These are phyloP conservation scores for Drosophila pegasa DNA, from an alignment of 2,888 invertebrate species.

Conservation along the genomic window DNA sequence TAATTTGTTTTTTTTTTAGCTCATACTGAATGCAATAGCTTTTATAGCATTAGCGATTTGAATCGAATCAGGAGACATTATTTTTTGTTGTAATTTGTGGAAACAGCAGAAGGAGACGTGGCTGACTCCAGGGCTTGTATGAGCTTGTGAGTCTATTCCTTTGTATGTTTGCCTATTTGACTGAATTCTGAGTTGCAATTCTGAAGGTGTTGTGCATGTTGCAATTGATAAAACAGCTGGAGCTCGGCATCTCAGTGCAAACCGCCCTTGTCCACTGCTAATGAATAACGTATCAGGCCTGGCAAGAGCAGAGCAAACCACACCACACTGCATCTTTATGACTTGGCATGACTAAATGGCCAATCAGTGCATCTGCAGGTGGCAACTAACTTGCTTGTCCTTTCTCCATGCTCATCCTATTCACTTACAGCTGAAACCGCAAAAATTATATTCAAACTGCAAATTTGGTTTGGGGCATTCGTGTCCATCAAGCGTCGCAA, in stretches of 20 bases:
- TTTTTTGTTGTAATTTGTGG: too few relatives aligned
- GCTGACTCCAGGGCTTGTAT: too few relatives aligned
- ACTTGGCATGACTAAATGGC: constrained; percentile 70
- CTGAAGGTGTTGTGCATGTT: too few relatives aligned
- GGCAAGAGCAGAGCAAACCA: constrained; percentile 9
- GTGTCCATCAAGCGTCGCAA: constrained; percentile 15
- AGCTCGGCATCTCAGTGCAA: constrained; percentile 19
- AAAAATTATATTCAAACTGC: neutral
- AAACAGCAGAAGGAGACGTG: too few relatives aligned
- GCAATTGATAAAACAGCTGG: too few relatives aligned
- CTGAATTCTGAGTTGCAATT: too few relatives aligned
- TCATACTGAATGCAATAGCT: neutral
- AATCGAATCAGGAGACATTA: too few relatives aligned
- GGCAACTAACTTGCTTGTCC: constrained; percentile 53
- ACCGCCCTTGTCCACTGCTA: constrained; percentile 51
- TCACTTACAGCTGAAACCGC: neutral
- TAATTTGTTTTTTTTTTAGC: neutral
- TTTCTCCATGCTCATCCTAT: neutral
- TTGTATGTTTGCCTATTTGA: too few relatives aligned
- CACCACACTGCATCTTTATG: constrained; percentile 51
- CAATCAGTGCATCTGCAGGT: constrained; percentile 64
- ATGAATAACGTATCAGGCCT: constrained; percentile 48
- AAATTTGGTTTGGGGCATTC: constrained; percentile 3
- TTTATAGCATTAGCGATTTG: too few relatives aligned
- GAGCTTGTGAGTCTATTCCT: too few relatives aligned